phyloP scores from a whole-genome alignment of 2,888 invertebrate species.

The Plusia festucae region DNA sequence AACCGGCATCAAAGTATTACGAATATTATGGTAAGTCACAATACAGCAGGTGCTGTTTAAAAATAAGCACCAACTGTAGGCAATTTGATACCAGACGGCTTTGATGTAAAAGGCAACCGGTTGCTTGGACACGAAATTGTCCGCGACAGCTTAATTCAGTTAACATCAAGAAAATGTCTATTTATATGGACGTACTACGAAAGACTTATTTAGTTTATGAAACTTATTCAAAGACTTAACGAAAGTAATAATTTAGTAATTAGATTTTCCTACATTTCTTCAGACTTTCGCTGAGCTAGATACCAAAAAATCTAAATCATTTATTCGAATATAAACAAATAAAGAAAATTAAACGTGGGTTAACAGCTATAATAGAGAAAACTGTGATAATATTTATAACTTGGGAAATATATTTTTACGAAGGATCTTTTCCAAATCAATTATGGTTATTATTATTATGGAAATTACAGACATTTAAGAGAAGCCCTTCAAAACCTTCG shows the following conservation, averaged over 20 bases:
- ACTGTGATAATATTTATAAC: too few relatives aligned
- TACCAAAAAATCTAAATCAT: too few relatives aligned
- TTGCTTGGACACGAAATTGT: constrained; percentile 28
- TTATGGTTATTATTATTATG: too few relatives aligned
- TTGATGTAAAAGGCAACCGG: constrained; percentile 48
- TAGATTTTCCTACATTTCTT: too few relatives aligned
- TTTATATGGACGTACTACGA: constrained; percentile 8
- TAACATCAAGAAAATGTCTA: constrained; percentile 31
- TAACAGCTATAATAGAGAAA: too few relatives aligned
- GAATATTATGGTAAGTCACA: constrained; percentile 9
- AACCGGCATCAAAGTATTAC: constrained; percentile 11
- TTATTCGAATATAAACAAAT: too few relatives aligned
- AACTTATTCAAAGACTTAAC: too few relatives aligned
- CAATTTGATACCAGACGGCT: constrained; percentile 56
- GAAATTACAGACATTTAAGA: constrained; percentile 7
- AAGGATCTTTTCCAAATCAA: neutral
- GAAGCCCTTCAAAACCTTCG: constrained; percentile 10
- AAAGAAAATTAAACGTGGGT: too few relatives aligned
- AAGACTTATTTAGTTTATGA: constrained; percentile 9
- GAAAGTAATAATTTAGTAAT: too few relatives aligned
- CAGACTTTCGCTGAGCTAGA: too few relatives aligned
- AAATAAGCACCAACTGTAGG: constrained; percentile 57
- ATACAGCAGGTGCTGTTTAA: constrained; percentile 53
- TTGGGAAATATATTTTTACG: too few relatives aligned
- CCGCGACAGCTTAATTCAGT: constrained; percentile 41